Conservation (phyloP, 2,888 invertebrate genomes). For the Coremacera marginata region DNA sequence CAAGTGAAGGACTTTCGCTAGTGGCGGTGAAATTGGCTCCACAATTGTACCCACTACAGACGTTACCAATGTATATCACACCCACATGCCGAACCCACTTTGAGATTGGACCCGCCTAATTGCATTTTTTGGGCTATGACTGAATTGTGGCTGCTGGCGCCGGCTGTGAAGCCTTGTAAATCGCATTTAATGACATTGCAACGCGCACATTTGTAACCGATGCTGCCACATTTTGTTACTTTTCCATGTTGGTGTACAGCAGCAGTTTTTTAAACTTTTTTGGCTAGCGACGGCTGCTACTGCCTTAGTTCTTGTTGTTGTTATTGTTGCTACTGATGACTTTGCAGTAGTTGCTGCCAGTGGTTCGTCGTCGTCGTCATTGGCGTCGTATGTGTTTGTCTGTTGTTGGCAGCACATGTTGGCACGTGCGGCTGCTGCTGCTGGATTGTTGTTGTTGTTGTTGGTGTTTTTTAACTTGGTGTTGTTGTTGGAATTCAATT, state of each 20-base stretch:
- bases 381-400: conserved; percentile 27
- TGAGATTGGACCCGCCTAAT: background rate
- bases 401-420: conserved; percentile 51
- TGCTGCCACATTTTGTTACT: conserved; percentile 6
- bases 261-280: background rate
- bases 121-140: conserved; percentile 7
- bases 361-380: conserved; percentile 36
- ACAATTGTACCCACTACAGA: no score
- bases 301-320: background rate
- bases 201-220: conserved; percentile 24
- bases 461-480: conserved; percentile 30
- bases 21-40: no score
- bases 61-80: no score
- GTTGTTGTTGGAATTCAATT: conserved; percentile 51
- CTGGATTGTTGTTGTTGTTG: conserved; percentile 42
- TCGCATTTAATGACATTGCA: conserved; percentile 31
- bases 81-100: no score
- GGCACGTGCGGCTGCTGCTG: conserved; percentile 46
- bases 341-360: conserved; percentile 32
- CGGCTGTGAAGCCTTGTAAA: conserved; percentile 6
- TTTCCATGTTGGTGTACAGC: background rate
- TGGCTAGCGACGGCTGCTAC: background rate
- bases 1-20: background rate
- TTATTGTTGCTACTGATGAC: conserved; percentile 3
- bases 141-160: background rate